Conservation (phyloP, 2,888 invertebrate genomes). For the Malachius bipustulatus region DNA sequence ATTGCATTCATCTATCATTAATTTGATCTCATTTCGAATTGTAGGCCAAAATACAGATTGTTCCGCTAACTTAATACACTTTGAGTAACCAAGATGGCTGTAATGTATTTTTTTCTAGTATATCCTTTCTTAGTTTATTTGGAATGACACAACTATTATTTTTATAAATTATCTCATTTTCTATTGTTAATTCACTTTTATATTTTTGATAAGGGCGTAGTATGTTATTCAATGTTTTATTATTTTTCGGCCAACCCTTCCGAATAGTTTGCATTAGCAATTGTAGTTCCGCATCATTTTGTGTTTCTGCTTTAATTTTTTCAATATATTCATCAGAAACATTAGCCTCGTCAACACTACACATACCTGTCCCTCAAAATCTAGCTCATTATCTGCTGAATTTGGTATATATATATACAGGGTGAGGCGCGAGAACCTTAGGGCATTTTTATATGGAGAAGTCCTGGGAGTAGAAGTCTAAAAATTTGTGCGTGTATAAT, state of each 20-base stretch:
- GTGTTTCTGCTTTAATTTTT: conserved; percentile 11
- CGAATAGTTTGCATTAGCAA: conserved; percentile 8
- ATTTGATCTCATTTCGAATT: conserved; percentile 15
- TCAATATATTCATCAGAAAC: conserved; percentile 11
- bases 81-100: too few species aligned
- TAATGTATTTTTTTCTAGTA: conserved; percentile 14
- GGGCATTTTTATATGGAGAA: too few species aligned
- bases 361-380: conserved; percentile 9
- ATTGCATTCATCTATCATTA: conserved; percentile 10
- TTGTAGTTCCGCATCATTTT: conserved; percentile 8
- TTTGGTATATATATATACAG: too few species aligned
- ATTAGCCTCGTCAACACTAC: conserved; percentile 8
- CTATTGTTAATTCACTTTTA: too few species aligned
- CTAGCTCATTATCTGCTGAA: conserved; percentile 6
- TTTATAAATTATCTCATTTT: conserved; percentile 13
- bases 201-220: too few species aligned
- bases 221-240: conserved; percentile 12
- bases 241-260: too few species aligned
- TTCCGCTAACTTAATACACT: conserved; percentile 13
- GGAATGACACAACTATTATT: conserved; percentile 13
- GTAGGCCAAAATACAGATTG: conserved; percentile 15
- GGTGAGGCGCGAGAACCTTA: too few species aligned
- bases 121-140: conserved; percentile 12
- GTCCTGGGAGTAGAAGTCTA: too few species aligned
- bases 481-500: too few species aligned